A percentile compares a stretch with the other conserved stretches of the same genome.
These are phyloP conservation scores for Crocidura indochinensis DNA, from an alignment of 2,797 vertebrate species.

Conservation along the genomic window DNA sequence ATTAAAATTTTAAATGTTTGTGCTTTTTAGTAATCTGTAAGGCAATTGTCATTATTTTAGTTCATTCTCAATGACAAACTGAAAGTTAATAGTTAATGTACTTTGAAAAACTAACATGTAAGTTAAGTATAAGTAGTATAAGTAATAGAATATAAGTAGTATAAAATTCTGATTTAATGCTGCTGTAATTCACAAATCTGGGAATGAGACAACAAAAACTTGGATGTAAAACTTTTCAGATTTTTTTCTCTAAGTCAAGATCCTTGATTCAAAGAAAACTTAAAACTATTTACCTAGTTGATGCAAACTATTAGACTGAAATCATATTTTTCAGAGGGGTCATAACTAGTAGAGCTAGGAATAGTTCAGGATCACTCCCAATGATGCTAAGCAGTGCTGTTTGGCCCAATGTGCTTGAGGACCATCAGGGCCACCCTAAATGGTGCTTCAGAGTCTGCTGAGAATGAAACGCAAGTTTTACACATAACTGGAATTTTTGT, in stretches of 20 bases:
- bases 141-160: background rate
- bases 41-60: conserved; percentile 20
- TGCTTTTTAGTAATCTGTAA: conserved; percentile 35
- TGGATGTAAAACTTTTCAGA: background rate
- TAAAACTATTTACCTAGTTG: background rate
- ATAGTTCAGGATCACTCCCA: no score
- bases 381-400: no score
- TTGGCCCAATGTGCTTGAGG: no score
- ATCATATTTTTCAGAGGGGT: background rate
- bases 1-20: conserved; percentile 50
- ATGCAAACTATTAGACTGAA: conserved; percentile 55
- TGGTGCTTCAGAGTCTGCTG: no score
- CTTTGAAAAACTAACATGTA: conserved; percentile 44
- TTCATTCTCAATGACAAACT: conserved; percentile 51
- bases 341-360: no score
- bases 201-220: background rate
- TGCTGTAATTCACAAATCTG: conserved; percentile 54
- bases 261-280: background rate
- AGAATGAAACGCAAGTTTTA: no score
- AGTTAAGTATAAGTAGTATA: no score
- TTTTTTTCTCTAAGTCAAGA: conserved; percentile 36
- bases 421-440: no score
- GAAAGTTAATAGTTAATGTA: background rate
- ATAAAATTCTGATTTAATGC: conserved; percentile 30
- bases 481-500: no score